Conservation (phyloP, 2,797 vertebrate species). For the Zenarchopterus dispar region DNA sequence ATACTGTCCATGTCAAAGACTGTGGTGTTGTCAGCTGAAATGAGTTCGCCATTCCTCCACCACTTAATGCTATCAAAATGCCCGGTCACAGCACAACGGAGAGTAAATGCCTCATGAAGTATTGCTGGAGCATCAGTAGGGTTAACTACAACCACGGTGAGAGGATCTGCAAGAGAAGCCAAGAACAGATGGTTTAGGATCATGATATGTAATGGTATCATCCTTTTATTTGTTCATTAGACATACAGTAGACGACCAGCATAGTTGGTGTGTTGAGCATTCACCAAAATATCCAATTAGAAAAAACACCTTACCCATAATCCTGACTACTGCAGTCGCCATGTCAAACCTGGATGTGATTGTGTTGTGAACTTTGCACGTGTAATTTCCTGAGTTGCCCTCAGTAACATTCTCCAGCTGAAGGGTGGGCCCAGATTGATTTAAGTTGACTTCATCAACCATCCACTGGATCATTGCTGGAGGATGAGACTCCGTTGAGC, state of each 20-base stretch:
- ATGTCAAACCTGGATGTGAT: constrained; percentile 60
- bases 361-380: constrained; percentile 70
- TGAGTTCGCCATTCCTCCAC: constrained; percentile 48
- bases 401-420: constrained; percentile 29
- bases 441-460: constrained; percentile 35
- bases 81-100: constrained; percentile 67
- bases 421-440: constrained; percentile 21
- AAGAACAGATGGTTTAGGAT: neutral
- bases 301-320: constrained; percentile 66
- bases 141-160: constrained; percentile 50
- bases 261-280: too few relatives aligned
- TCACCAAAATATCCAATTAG: neutral
- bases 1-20: constrained; percentile 45
- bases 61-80: constrained; percentile 56
- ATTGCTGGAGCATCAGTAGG: constrained; percentile 36
- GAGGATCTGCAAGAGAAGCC: constrained; percentile 54
- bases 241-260: too few relatives aligned
- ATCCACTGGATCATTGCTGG: constrained; percentile 64
- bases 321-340: constrained; percentile 23
- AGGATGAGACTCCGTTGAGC: constrained; percentile 72
- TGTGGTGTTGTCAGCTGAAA: constrained; percentile 49
- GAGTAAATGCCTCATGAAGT: constrained; percentile 38
- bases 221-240: too few relatives aligned
- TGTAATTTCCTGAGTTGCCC: constrained; percentile 66
- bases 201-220: neutral